Evolutionary conservation across 2,113 vertebrate genomes (phyloP).

Genomic region (Oryzias curvinotus): DNA sequence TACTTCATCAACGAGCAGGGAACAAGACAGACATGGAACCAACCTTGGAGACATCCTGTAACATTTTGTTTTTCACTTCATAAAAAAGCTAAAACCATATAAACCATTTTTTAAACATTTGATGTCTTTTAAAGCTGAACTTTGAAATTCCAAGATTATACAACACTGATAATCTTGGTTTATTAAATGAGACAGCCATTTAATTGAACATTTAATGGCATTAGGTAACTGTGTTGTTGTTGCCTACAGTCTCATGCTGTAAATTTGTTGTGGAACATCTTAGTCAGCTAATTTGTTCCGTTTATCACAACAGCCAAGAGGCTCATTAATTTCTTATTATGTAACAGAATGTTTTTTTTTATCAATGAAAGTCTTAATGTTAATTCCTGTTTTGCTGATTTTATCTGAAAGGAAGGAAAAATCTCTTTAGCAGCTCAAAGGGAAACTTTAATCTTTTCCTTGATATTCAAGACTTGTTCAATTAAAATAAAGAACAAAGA

Average conservation of each 20-base stretch:
- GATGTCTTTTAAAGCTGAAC: no score
- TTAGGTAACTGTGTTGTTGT: slow-evolving; percentile 33
- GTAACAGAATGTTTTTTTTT: no score
- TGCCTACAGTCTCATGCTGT: slow-evolving; percentile 9
- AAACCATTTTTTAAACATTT: no score
- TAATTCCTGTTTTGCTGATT: no score
- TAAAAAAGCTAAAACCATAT: no score
- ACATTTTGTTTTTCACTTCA: background rate
- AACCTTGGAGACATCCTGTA: background rate
- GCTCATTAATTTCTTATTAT: background rate
- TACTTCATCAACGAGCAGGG: slow-evolving; percentile 20
- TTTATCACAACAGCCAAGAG: background rate
- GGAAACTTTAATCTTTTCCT: background rate
- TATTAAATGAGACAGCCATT: background rate
- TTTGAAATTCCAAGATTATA: slow-evolving; percentile 4
- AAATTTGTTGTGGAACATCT: background rate
- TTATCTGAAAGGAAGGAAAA: no score
- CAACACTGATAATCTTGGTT: background rate
- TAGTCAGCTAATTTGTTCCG: background rate
- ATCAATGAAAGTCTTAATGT: no score
- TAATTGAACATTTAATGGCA: slow-evolving; percentile 51
- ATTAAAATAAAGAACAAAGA: background rate
- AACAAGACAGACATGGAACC: background rate
- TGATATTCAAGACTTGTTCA: background rate
- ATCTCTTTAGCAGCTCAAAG: background rate